phyloP scores from a whole-genome alignment of 92 coral and sea anemone species.

The Epizoanthus scotinus region DNA sequence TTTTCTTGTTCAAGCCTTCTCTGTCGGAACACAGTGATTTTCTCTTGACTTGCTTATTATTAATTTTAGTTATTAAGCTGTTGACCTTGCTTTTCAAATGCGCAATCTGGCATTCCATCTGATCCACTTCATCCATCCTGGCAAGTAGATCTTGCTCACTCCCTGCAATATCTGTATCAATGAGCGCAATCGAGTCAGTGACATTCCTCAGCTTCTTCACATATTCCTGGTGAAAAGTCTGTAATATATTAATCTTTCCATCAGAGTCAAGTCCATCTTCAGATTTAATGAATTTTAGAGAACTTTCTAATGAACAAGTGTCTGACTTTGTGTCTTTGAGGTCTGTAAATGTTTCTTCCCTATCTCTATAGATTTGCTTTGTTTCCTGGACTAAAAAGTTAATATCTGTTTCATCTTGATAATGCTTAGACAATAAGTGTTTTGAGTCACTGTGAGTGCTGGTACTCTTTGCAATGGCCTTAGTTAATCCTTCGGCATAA shows the following conservation, averaged over 20 bases:
- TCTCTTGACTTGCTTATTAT: conserved; percentile 3
- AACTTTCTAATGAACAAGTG: background rate
- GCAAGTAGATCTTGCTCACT: background rate
- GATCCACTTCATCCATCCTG: conserved; percentile 8
- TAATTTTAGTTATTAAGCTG: background rate
- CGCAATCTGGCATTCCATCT: conserved; percentile 28
- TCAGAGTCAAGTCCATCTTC: conserved; percentile 5
- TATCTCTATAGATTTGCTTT: background rate
- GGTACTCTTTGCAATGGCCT: background rate
- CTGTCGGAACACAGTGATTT: conserved; percentile 13
- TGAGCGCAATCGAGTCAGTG: background rate
- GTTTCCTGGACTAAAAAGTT: background rate
- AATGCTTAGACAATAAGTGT: background rate
- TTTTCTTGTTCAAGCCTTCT: conserved; percentile 10
- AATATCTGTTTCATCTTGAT: background rate
- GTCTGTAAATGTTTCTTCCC: background rate
- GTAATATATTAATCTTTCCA: background rate
- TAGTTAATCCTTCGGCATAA: background rate
- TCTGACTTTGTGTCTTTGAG: background rate
- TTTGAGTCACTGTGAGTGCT: background rate
- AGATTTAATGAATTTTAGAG: background rate
- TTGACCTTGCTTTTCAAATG: conserved; percentile 14
- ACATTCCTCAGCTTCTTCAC: background rate
- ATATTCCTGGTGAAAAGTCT: conserved; percentile 10
- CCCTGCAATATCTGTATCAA: conserved; percentile 10